Conservation (phyloP, 2,888 invertebrate genomes). For the Philereme transversata region DNA sequence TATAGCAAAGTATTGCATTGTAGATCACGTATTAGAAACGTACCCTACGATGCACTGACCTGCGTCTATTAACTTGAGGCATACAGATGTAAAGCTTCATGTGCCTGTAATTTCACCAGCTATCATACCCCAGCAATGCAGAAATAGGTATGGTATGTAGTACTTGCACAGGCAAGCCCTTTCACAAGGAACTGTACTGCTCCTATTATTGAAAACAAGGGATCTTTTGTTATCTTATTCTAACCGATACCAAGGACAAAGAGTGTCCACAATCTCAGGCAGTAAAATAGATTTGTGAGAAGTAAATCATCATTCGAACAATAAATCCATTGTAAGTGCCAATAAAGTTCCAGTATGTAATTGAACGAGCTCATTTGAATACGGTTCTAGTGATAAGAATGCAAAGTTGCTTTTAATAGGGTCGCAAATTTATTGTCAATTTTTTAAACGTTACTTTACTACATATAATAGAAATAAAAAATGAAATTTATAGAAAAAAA, state of each 20-base stretch:
- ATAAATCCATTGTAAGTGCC: constrained; percentile 15
- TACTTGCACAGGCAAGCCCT: too few species aligned
- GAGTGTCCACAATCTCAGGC: constrained; percentile 7
- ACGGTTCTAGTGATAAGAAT: constrained; percentile 10
- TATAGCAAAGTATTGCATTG: too few species aligned
- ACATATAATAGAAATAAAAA: too few species aligned
- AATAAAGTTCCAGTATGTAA: constrained; percentile 9
- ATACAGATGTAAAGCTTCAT: too few species aligned
- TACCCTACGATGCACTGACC: too few species aligned
- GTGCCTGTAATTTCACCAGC: too few species aligned
- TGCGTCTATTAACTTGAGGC: too few species aligned
- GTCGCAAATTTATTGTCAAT: not conserved
- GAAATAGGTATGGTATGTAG: too few species aligned
- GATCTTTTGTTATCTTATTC: constrained; percentile 2
- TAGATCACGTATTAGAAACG: too few species aligned
- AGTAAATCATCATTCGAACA: constrained; percentile 15
- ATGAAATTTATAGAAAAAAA: too few species aligned
- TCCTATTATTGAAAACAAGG: constrained; percentile 5
- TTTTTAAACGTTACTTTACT: not conserved
- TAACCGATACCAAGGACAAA: constrained; percentile 17
- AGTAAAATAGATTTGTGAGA: constrained; percentile 6
- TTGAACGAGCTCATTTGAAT: constrained; percentile 11
- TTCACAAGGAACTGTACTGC: too few species aligned
- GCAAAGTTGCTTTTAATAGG: constrained; percentile 8
- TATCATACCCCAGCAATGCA: too few species aligned